Percentiles rank a stretch among this genome's conserved stretches.
Evolutionary conservation across 2,797 vertebrate species (phyloP).

Genomic region (Gouania willdenowi): DNA sequence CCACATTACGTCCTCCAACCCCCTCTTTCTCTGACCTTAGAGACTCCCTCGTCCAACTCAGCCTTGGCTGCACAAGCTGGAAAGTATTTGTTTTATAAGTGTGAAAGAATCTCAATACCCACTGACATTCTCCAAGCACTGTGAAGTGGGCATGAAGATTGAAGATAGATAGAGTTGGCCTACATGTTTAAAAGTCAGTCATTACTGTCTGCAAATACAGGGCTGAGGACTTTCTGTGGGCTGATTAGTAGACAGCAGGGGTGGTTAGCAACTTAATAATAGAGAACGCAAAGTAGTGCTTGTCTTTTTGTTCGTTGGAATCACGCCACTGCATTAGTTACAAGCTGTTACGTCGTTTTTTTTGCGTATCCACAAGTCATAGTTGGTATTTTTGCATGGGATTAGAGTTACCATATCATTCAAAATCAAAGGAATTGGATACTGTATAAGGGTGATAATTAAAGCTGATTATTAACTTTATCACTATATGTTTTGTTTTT

Average conservation of each 20-base stretch:
- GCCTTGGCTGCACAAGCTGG: neutral
- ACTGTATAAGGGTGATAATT: too few species aligned
- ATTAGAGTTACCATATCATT: too few species aligned
- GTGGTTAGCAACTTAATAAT: slow-evolving; percentile 53
- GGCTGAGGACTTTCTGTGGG: slow-evolving; percentile 56
- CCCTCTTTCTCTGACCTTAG: slow-evolving; percentile 18
- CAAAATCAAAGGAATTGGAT: too few species aligned
- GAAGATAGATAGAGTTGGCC: slow-evolving; percentile 21
- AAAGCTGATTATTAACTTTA: too few species aligned
- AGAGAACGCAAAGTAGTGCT: slow-evolving; percentile 32
- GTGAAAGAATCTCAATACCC: slow-evolving; percentile 42
- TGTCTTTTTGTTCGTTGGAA: slow-evolving; percentile 36
- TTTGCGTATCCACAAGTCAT: too few species aligned
- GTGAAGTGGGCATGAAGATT: slow-evolving; percentile 18
- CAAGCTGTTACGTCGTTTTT: too few species aligned
- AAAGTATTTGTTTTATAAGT: slow-evolving; percentile 40
- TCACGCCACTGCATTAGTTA: slow-evolving; percentile 5
- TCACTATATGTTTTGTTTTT: too few species aligned
- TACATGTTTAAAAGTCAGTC: slow-evolving; percentile 68
- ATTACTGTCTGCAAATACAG: slow-evolving; percentile 70
- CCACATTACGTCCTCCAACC: neutral
- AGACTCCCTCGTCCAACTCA: too few species aligned
- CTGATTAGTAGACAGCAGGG: slow-evolving; percentile 68
- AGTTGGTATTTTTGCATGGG: too few species aligned
- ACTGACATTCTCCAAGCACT: slow-evolving; percentile 30